A percentile compares a stretch with the other conserved stretches of the same genome.
These are phyloP conservation scores for Melolontha melolontha DNA, from an alignment of 2,888 invertebrate species.

Conservation along the genomic window DNA sequence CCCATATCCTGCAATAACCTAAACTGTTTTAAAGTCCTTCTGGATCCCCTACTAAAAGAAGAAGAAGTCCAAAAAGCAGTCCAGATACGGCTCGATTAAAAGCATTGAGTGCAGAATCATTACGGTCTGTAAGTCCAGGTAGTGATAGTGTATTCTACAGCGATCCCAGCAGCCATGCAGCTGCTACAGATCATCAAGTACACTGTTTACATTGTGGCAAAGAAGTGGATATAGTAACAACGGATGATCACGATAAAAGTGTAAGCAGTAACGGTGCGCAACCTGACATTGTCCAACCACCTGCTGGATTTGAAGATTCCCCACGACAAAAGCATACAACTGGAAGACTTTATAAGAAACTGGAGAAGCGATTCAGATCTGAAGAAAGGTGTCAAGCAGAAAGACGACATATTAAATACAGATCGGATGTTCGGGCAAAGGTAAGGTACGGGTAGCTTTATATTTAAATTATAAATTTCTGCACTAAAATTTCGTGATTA, in stretches of 20 bases:
- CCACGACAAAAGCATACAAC: conserved; percentile 68
- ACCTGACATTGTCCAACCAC: conserved; percentile 85
- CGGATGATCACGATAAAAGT: conserved; percentile 60
- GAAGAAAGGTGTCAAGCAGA: conserved; percentile 77
- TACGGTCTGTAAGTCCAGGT: conserved; percentile 90
- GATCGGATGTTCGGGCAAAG: conserved; percentile 84
- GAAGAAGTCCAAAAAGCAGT: conserved; percentile 57
- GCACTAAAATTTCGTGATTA: neutral
- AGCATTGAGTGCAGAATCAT: conserved; percentile 87
- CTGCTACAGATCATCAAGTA: conserved; percentile 66
- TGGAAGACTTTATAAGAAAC: conserved; percentile 79
- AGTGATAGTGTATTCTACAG: conserved; percentile 93
- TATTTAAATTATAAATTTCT: neutral
- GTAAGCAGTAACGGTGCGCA: conserved; percentile 55
- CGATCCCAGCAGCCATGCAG: conserved; percentile 74
- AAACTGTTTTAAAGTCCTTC: conserved; percentile 63
- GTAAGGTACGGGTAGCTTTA: conserved; percentile 61
- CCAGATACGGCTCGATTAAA: conserved; percentile 73
- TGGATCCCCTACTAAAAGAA: conserved; percentile 65
- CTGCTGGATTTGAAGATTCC: conserved; percentile 90
- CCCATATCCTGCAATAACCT: neutral
- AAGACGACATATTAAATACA: conserved; percentile 73
- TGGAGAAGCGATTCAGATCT: conserved; percentile 82
- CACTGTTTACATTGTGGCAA: conserved; percentile 88
- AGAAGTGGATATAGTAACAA: conserved; percentile 70